These are phyloP conservation scores for Harpegnathos saltator DNA, from an alignment of 1,140 invertebrate species.

Conservation along the genomic window DNA sequence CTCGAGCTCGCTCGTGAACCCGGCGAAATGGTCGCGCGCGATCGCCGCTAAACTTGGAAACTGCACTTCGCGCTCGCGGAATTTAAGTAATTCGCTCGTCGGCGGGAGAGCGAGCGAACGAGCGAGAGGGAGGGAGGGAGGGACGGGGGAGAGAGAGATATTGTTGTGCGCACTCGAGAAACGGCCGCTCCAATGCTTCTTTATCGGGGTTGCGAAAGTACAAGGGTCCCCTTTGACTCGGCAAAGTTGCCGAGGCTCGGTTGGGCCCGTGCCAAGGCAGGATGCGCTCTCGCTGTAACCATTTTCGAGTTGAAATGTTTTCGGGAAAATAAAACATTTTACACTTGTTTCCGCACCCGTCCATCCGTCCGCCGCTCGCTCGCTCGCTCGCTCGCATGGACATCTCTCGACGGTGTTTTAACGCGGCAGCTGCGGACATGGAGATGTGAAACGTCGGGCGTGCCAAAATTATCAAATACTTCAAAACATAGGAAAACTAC, in stretches of 20 bases:
- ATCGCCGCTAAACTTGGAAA: background rate
- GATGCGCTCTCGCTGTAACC: conserved; percentile 54
- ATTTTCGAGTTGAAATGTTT: conserved; percentile 60
- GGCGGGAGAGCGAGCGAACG: too few species aligned
- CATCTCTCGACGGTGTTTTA: conserved; percentile 45
- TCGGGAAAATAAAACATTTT: conserved; percentile 60
- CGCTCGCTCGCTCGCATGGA: conserved; percentile 1
- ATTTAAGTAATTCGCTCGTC: conserved; percentile 14
- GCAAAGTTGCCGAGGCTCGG: background rate
- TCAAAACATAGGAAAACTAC: conserved; percentile 32
- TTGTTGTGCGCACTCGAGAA: background rate
- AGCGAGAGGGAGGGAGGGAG: too few species aligned
- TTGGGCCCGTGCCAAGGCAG: conserved; percentile 50
- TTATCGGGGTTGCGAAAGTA: conserved; percentile 47
- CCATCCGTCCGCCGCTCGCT: conserved; percentile 1
- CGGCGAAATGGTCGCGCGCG: conserved; percentile 4
- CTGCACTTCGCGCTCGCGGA: background rate
- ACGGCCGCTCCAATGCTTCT: background rate
- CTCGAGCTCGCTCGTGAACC: background rate
- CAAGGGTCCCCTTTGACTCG: conserved; percentile 24
- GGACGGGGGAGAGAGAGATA: background rate
- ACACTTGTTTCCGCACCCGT: conserved; percentile 50
- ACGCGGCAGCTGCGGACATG: conserved; percentile 19
- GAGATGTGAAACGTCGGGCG: conserved; percentile 30
- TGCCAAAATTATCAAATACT: conserved; percentile 51